These are phyloP conservation scores for Drosophila prostipennis DNA, from an alignment of 2,888 invertebrate species.

Conservation along the genomic window DNA sequence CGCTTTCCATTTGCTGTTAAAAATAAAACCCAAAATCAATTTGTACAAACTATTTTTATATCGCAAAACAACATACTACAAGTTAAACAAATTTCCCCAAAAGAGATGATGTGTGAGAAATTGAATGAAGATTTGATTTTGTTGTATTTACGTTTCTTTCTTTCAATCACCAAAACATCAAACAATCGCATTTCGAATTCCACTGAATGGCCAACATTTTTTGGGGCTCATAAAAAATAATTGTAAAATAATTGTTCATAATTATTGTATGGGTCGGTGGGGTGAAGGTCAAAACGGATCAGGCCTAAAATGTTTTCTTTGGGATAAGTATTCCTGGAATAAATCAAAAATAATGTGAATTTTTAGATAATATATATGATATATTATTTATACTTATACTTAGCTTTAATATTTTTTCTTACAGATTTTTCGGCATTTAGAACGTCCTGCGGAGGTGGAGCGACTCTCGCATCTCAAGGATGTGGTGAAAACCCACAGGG, in stretches of 20 bases:
- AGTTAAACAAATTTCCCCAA: conserved; percentile 61
- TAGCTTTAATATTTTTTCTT: background rate
- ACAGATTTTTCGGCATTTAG: conserved; percentile 91
- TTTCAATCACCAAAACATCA: conserved; percentile 41
- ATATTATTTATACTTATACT: too few relatives aligned
- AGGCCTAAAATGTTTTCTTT: background rate
- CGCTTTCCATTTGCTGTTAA: conserved; percentile 32
- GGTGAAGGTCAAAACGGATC: background rate
- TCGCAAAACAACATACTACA: conserved; percentile 47
- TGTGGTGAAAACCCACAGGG: conserved; percentile 86
- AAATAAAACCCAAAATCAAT: conserved; percentile 63
- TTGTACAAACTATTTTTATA: conserved; percentile 74
- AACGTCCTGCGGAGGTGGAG: conserved; percentile 90
- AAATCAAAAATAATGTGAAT: background rate
- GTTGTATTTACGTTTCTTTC: conserved; percentile 5
- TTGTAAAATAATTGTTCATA: conserved; percentile 29
- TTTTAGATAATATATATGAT: too few relatives aligned
- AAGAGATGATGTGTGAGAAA: conserved; percentile 68
- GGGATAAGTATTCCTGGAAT: background rate
- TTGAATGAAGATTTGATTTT: conserved; percentile 46
- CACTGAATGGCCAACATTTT: conserved; percentile 28
- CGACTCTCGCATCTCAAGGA: conserved; percentile 87
- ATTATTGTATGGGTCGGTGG: conserved; percentile 11
- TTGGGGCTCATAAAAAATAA: conserved; percentile 29
- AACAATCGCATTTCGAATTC: conserved; percentile 42